Evolutionary conservation across 92 coral and sea anemone genomes (phyloP).

Genomic region (Epizoanthus fatuus): DNA sequence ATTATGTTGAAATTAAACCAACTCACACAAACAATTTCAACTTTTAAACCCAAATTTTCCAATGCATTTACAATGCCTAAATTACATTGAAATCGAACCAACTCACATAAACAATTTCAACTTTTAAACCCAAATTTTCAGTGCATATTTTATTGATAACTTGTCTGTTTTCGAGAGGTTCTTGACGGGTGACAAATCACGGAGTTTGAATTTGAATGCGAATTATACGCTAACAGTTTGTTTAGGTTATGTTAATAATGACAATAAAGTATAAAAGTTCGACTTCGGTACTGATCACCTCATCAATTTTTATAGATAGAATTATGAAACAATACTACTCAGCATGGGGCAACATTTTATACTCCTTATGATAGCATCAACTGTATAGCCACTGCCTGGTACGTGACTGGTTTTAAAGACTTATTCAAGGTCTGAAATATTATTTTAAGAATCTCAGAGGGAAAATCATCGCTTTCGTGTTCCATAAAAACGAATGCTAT

Average conservation of each 20-base stretch:
- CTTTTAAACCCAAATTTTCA: too few relatives aligned
- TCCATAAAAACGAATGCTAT: neutral
- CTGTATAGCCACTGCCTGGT: too few relatives aligned
- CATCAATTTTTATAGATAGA: neutral
- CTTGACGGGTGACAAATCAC: neutral
- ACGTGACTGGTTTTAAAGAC: too few relatives aligned
- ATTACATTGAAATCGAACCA: too few relatives aligned
- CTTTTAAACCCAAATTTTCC: too few relatives aligned
- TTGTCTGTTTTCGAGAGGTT: neutral
- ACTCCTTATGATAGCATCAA: too few relatives aligned
- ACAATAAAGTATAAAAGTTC: neutral
- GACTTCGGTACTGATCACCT: neutral
- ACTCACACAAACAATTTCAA: too few relatives aligned
- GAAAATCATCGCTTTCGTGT: neutral
- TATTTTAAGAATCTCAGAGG: neutral
- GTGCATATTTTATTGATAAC: too few relatives aligned
- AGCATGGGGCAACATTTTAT: neutral
- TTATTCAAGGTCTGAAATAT: neutral
- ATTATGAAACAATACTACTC: neutral
- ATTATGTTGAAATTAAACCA: too few relatives aligned
- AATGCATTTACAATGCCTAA: too few relatives aligned
- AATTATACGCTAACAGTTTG: neutral
- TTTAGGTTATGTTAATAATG: neutral
- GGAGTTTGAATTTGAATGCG: neutral
- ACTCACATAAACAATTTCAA: too few relatives aligned